phyloP scores from a whole-genome alignment of 1,140 invertebrate genomes.

The Gerris buenoi region DNA sequence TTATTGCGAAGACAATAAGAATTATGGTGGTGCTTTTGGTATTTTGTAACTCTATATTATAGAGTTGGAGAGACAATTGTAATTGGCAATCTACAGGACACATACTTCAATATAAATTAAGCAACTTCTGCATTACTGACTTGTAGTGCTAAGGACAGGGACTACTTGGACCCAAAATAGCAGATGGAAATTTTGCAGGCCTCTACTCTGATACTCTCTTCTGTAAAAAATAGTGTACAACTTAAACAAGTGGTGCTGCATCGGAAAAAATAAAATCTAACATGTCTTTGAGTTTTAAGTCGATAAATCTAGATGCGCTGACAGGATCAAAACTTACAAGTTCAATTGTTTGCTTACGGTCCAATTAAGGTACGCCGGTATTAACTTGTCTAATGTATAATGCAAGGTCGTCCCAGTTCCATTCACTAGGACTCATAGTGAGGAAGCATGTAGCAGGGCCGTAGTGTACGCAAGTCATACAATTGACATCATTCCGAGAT shows the following conservation, averaged over 20 bases:
- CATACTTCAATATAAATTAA: constrained; percentile 27
- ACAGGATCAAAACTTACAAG: constrained; percentile 22
- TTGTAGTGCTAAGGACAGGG: constrained; percentile 14
- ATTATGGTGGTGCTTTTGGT: constrained; percentile 23
- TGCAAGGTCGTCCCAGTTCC: constrained; percentile 15
- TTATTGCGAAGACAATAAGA: constrained; percentile 22
- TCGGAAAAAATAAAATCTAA: constrained; percentile 19
- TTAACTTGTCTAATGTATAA: constrained; percentile 18
- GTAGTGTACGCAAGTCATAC: constrained; percentile 18
- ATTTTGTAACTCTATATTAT: constrained; percentile 16
- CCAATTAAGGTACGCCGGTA: constrained; percentile 2
- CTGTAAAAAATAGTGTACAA: constrained; percentile 20
- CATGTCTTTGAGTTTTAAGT: constrained; percentile 21
- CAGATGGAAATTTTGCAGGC: constrained; percentile 18
- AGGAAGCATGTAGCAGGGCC: constrained; percentile 17
- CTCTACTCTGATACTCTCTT: constrained; percentile 20
- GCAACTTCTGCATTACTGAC: constrained; percentile 22
- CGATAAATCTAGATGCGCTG: constrained; percentile 20
- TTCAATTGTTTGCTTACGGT: constrained; percentile 16
- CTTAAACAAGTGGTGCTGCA: constrained; percentile 20
- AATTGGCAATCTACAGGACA: constrained; percentile 23
- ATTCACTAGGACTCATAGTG: constrained; percentile 15
- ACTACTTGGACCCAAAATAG: constrained; percentile 20
- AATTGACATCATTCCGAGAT: constrained; percentile 17
- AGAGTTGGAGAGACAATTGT: constrained; percentile 16